These are phyloP conservation scores for Semnornis frantzii DNA, from an alignment of 2,113 vertebrate species.

Conservation along the genomic window DNA sequence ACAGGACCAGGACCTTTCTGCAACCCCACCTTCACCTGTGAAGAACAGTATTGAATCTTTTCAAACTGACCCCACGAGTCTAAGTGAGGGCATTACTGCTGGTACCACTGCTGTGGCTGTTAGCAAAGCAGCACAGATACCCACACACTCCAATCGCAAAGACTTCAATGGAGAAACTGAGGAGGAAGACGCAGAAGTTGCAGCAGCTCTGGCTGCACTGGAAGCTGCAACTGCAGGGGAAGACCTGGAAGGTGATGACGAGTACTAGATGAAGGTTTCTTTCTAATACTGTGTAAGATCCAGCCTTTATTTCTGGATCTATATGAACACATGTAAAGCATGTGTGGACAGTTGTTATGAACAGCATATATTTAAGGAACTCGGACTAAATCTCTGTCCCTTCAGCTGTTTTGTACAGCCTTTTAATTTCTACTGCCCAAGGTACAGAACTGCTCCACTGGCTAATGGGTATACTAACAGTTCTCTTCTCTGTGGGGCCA, in stretches of 20 bases:
- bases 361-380: background rate
- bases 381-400: background rate
- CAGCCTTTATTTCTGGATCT: background rate
- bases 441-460: background rate
- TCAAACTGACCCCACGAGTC: background rate
- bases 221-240: conserved; percentile 93
- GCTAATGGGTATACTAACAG: background rate
- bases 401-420: conserved; percentile 6
- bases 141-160: background rate
- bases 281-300: conserved; percentile 8
- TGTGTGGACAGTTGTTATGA: background rate
- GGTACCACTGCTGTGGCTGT: background rate
- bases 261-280: conserved; percentile 58
- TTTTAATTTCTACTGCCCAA: background rate
- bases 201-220: conserved; percentile 90
- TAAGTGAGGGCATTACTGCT: background rate
- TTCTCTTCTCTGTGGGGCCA: background rate
- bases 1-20: background rate
- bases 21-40: background rate
- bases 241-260: conserved; percentile 67
- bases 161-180: background rate
- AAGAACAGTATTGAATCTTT: conserved; percentile 1
- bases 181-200: conserved; percentile 87
- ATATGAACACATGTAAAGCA: background rate
- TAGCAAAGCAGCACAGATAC: background rate